Evolutionary conservation across 2,797 vertebrate species (phyloP).

Genomic region (Smutsia gigantea): DNA sequence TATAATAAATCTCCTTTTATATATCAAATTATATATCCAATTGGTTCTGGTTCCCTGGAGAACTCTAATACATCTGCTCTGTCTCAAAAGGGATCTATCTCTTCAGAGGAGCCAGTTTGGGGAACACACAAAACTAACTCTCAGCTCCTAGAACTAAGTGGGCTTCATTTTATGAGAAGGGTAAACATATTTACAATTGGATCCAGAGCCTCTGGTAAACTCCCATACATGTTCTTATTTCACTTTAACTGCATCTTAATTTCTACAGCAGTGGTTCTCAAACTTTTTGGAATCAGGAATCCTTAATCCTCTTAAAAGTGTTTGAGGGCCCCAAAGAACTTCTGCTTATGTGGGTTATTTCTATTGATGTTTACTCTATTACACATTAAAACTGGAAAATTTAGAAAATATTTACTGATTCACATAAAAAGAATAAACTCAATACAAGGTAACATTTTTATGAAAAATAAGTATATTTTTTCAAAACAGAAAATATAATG

Average conservation of each 20-base stretch:
- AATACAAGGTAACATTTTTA: neutral
- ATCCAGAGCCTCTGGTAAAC: neutral
- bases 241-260: neutral
- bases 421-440: neutral
- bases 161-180: neutral
- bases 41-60: neutral
- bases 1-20: neutral
- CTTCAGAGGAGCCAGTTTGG: neutral
- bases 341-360: neutral
- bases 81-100: neutral
- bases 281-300: neutral
- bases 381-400: neutral
- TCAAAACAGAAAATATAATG: neutral
- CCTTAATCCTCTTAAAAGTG: neutral
- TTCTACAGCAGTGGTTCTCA: neutral
- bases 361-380: neutral
- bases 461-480: constrained; percentile 52
- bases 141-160: neutral
- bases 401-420: neutral
- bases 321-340: neutral
- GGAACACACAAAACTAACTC: neutral
- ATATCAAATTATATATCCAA: neutral
- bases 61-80: neutral
- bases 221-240: neutral
- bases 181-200: neutral